phyloP scores from a whole-genome alignment of 2,797 vertebrate genomes.

The Echeneis naucrates region DNA sequence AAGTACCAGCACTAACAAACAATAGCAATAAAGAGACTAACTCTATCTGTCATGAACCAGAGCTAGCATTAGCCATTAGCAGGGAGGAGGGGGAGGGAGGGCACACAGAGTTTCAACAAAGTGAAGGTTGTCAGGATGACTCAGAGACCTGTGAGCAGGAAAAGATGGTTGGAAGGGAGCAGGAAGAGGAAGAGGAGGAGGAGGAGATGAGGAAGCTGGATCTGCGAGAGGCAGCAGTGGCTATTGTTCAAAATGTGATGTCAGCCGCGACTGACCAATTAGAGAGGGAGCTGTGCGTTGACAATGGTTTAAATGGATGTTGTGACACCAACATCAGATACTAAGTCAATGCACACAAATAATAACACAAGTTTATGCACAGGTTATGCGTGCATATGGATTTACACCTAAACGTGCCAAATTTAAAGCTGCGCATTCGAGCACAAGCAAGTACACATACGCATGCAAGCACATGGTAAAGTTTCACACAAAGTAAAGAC shows the following conservation, averaged over 20 bases:
- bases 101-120: conserved; percentile 53
- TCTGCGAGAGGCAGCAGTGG: conserved; percentile 79
- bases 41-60: neutral
- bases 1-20: conserved; percentile 38
- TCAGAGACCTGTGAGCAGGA: conserved; percentile 57
- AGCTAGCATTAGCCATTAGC: conserved; percentile 66
- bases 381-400: neutral
- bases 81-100: conserved; percentile 44
- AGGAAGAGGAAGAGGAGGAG: conserved; percentile 49
- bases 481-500: neutral
- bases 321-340: conserved; percentile 48
- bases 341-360: conserved; percentile 6
- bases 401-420: conserved; percentile 20
- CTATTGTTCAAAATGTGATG: conserved; percentile 82
- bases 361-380: neutral
- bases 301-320: conserved; percentile 72
- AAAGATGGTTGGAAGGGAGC: conserved; percentile 56
- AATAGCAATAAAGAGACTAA: conserved; percentile 18
- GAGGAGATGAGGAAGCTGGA: conserved; percentile 79
- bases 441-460: neutral
- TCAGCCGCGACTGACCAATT: conserved; percentile 82
- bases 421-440: conserved; percentile 10
- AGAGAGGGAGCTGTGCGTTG: conserved; percentile 78
- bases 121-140: conserved; percentile 51
- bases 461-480: neutral